Conservation (phyloP, 2,888 invertebrate genomes). For the Orthosia gothica region DNA sequence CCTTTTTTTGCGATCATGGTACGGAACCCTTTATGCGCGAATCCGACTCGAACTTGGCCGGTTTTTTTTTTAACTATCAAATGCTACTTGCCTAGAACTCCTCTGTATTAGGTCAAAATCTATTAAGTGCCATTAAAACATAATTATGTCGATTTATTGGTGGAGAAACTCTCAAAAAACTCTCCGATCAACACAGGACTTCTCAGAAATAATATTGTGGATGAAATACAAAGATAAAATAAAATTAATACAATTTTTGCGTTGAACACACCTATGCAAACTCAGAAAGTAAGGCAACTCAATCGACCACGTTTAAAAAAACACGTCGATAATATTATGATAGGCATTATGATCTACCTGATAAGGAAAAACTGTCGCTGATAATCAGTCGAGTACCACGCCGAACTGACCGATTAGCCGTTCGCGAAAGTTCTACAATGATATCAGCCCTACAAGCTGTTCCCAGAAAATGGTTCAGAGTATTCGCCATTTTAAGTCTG, state of each 20-base stretch:
- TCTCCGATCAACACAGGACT: no score
- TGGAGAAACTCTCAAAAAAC: no score
- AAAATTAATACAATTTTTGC: slow-evolving; percentile 1
- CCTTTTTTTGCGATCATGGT: no score
- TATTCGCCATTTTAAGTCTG: slow-evolving; percentile 72
- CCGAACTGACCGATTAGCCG: slow-evolving; percentile 50
- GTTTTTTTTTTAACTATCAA: no score
- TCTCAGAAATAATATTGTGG: no score
- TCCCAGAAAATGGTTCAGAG: slow-evolving; percentile 74
- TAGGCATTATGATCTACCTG: slow-evolving; percentile 34
- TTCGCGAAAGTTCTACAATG: slow-evolving; percentile 82
- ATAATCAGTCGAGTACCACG: slow-evolving; percentile 43
- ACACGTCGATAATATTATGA: slow-evolving; percentile 39
- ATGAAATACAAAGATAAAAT: not conserved
- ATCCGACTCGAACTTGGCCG: no score
- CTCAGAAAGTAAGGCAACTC: slow-evolving; percentile 27
- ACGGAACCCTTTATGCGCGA: no score
- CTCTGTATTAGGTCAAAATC: no score
- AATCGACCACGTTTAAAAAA: slow-evolving; percentile 33
- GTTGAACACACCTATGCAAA: slow-evolving; percentile 31
- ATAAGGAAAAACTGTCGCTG: slow-evolving; percentile 35
- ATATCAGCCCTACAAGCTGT: slow-evolving; percentile 71
- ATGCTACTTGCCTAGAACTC: not conserved
- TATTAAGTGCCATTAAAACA: no score
- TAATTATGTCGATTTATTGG: no score